Evolutionary conservation across 2,113 vertebrate species (phyloP).

Genomic region (Cyrtonyx montezumae): DNA sequence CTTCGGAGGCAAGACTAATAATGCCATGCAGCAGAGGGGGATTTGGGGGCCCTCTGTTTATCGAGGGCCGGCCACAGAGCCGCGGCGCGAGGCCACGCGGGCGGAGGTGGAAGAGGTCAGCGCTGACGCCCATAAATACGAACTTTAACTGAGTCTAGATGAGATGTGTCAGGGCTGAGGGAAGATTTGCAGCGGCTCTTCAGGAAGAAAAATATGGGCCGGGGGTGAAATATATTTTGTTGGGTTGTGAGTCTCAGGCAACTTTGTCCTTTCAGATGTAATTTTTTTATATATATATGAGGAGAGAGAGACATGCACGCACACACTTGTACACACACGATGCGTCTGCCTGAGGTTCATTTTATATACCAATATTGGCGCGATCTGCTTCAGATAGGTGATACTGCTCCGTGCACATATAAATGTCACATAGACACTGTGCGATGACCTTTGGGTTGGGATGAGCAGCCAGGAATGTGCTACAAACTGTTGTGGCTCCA

Average conservation of each 20-base stretch:
- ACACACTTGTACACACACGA: accelerated
- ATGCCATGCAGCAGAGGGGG: slow-evolving; percentile 40
- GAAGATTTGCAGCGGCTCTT: slow-evolving; percentile 65
- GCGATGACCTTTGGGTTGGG: slow-evolving; percentile 60
- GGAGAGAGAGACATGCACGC: neutral
- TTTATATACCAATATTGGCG: accelerated
- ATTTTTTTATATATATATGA: slow-evolving; percentile 41
- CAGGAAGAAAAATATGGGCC: slow-evolving; percentile 66
- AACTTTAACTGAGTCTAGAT: slow-evolving; percentile 72
- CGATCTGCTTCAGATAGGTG: neutral
- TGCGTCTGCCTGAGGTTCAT: neutral
- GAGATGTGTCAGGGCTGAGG: slow-evolving; percentile 73
- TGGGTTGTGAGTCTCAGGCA: slow-evolving; percentile 42
- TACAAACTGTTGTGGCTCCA: neutral
- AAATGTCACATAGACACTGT: neutral
- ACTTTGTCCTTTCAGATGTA: slow-evolving; percentile 67
- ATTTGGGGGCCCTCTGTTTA: slow-evolving; percentile 69
- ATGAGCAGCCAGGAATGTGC: slow-evolving; percentile 61
- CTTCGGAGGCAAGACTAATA: slow-evolving; percentile 81
- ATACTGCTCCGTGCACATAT: neutral
- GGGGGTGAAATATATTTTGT: slow-evolving; percentile 58
- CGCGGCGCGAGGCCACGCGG: slow-evolving; percentile 45
- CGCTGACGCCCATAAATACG: slow-evolving; percentile 76
- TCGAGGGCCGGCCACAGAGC: slow-evolving; percentile 52
- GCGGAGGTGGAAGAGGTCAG: slow-evolving; percentile 73